A percentile compares a stretch with the other conserved stretches of the same genome.
These are phyloP conservation scores for Fopius arisanus DNA, from an alignment of 1,140 invertebrate genomes.

Conservation along the genomic window DNA sequence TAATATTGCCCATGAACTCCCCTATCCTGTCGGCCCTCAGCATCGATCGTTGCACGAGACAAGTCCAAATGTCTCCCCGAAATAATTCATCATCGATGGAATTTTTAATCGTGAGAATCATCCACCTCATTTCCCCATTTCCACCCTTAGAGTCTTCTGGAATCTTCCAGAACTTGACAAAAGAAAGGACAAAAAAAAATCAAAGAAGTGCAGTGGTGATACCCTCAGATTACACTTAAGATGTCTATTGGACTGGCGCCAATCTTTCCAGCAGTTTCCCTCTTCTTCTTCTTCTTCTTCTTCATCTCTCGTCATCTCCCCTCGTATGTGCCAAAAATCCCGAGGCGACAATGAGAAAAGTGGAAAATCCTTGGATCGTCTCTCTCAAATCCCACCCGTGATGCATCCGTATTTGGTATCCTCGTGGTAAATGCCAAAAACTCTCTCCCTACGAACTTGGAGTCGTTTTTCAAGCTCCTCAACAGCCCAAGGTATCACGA, in stretches of 20 bases:
- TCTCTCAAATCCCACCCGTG: conserved; percentile 33
- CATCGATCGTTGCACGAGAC: background rate
- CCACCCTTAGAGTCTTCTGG: background rate
- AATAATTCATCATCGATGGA: background rate
- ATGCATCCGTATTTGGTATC: background rate
- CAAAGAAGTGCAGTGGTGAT: conserved; percentile 30
- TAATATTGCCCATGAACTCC: background rate
- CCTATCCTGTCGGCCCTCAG: background rate
- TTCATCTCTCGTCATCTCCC: conserved; percentile 4
- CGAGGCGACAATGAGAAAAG: conserved; percentile 45
- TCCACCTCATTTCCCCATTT: background rate
- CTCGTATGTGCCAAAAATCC: conserved; percentile 39
- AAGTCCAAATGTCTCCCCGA: background rate
- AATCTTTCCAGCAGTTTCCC: conserved; percentile 36
- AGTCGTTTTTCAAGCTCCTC: conserved; percentile 22
- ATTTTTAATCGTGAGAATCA: conserved; percentile 1
- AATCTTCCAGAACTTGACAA: too few relatives aligned
- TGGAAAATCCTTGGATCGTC: conserved; percentile 37
- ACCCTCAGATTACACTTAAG: conserved; percentile 51
- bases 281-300: conserved; percentile 4
- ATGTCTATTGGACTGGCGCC: conserved; percentile 51
- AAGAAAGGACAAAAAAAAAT: too few relatives aligned
- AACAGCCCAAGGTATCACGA: conserved; percentile 1
- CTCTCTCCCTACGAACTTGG: background rate
- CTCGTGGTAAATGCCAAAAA: conserved; percentile 32